Evolutionary conservation across 2,888 invertebrate species (phyloP), one percentile per base, ranked within the genome.

Genomic region (Perdita meconis): DNA sequence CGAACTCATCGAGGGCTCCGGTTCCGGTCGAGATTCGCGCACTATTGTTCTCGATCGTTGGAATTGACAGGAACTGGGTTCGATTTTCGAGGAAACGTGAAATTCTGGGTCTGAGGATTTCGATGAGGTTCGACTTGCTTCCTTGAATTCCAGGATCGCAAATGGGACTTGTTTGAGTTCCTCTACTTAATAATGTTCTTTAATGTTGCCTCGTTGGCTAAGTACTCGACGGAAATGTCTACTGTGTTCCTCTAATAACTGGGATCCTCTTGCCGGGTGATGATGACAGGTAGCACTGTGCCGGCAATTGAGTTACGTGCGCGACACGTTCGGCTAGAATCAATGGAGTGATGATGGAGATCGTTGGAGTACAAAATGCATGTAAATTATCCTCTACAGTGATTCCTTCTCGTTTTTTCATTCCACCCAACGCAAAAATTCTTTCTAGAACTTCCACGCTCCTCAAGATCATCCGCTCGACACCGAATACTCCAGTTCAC

Each of bases 381-480:
- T n/a, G n/a, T n/a, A n/a, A n/a, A n/a, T n/a, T n/a, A n/a, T n/a
- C n/a, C n/a, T n/a, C n/a, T n/a, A n/a, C n/a, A n/a, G n/a, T n/a
- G n/a, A n/a, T n/a, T n/a, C n/a, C n/a, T n/a, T n/a, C n/a, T n/a
- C n/a, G n/a, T n/a, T n/a, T n/a, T n/a, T n/a, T n/a, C n/a, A n/a
- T n/a, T n/a, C n/a, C n/a, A n/a, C n/a, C n/a, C n/a, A n/a, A n/a
- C n/a, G n/a, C n/a, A n/a, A n/a, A 22, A 13, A 55, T 42, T 22
- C 42, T 53, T 59, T 40, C 22, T 36, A 0, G 36, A 74, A 69
- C 56, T 61, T 57, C 44, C 47, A 50, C 55, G 19, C 24, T 70
- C 10, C 10, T 38, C 30, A 19, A n/a, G 30, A 13, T 36, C 38
- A 8, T n/a, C 56, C 30, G 34, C 19, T 13, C 24, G 55, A 47